Conservation (phyloP, 1,140 invertebrate genomes). For the Steinernema khuongi region DNA sequence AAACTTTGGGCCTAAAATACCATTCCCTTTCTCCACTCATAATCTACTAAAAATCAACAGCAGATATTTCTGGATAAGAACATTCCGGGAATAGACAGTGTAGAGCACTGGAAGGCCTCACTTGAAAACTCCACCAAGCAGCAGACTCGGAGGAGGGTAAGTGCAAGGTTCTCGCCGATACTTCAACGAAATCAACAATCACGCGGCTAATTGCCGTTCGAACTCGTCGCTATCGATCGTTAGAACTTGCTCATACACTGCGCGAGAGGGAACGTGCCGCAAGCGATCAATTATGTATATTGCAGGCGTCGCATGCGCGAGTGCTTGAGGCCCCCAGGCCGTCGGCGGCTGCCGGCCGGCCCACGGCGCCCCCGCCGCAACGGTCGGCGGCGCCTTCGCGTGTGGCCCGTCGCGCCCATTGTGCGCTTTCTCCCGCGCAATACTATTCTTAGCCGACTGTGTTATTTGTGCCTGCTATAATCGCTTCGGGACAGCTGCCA, state of each 20-base stretch:
- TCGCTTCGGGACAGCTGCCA: too few species aligned
- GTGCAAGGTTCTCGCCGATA: not conserved
- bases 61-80: too few species aligned
- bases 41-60: too few species aligned
- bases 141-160: not conserved
- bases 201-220: not conserved
- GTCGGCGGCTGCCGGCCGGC: not conserved
- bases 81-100: too few species aligned
- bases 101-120: not conserved
- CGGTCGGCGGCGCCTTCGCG: not conserved
- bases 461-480: too few species aligned
- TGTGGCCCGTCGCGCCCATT: not conserved
- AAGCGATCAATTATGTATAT: slow-evolving; percentile 15
- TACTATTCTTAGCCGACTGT: too few species aligned
- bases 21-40: too few species aligned
- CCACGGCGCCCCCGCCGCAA: not conserved
- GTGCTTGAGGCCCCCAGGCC: slow-evolving; percentile 12
- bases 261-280: not conserved
- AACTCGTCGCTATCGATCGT: not conserved
- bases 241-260: not conserved
- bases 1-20: too few species aligned
- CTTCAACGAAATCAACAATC: not conserved
- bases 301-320: not conserved
- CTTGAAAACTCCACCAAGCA: not conserved
- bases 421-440: too few species aligned